A percentile compares a stretch with the other conserved stretches of the same genome.
Evolutionary conservation across 1,140 invertebrate genomes (phyloP).

Genomic region (Zaprionus nigranus): DNA sequence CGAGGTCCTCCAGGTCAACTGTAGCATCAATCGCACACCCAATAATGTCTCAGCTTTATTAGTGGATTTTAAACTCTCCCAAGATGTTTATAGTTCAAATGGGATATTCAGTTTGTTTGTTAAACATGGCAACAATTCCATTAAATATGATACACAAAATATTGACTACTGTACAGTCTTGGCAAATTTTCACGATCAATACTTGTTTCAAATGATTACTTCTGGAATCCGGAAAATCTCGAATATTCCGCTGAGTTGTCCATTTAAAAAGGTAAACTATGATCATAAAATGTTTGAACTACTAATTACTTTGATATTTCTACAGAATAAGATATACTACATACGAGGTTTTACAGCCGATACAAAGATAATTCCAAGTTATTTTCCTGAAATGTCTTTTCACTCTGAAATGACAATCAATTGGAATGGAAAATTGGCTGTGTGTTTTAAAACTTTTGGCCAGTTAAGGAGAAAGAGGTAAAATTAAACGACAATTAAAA

Average conservation of each 20-base stretch:
- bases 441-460: not conserved
- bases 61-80: not conserved
- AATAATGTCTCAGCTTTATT: not conserved
- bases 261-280: conserved; percentile 39
- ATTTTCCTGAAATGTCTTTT: conserved; percentile 32
- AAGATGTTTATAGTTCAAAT: conserved; percentile 20
- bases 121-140: not conserved
- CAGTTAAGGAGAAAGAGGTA: not conserved
- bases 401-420: conserved; percentile 19
- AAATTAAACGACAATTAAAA: not conserved
- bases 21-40: not conserved
- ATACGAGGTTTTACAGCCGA: conserved; percentile 16
- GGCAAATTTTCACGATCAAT: conserved; percentile 4
- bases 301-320: not conserved
- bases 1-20: not conserved
- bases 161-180: conserved; percentile 39
- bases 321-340: conserved; percentile 29
- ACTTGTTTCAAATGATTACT: conserved; percentile 29
- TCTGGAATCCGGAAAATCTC: conserved; percentile 22
- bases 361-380: conserved; percentile 35
- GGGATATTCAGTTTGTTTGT: conserved; percentile 25
- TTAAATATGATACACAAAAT: conserved; percentile 33
- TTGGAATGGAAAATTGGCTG: conserved; percentile 10
- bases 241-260: conserved; percentile 45
- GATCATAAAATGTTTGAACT: not conserved